Base-by-base conservation (phyloP, 2,888 invertebrate species). In the Hypolimnas misippus region DNA sequence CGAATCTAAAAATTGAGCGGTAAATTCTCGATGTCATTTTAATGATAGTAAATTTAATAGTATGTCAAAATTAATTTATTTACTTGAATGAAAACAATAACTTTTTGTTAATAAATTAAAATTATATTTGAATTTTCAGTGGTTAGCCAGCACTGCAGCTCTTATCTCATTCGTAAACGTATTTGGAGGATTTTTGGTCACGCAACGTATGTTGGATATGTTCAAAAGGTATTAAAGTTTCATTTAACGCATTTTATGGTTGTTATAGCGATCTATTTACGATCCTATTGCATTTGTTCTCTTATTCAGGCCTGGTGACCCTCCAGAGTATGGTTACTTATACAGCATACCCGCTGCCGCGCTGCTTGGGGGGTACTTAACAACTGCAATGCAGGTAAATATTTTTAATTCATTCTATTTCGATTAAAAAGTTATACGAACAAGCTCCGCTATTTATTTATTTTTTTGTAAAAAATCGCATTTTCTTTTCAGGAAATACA, bases 131-230 rank as follows among this genome's bases (percentile, higher is more conserved):
- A 31, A 35, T 64, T 83, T 83, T 21, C 86, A 96, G 94, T 90
- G 93, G 70, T 87, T 98, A 75, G 97, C 97, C 14, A 96, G 97
- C 59, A 89, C 95, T 1, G 97, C 97, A 6, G 96, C 97, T 10
- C 96, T 97, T 74, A 95, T 98, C 70, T 97, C 97, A 3, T 96
- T 97, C 80, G 95, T 98, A 68, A 98, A 98, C 92, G 96, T 98
- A 55, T 97, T 96, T 73, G 97, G 98, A 70, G 98, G 98, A 57
- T 98, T 98, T 85, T 85, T 97, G 49, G 97, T 98, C 65, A 98
- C 98, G 0, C 96, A 97, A 87, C 93, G 97, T 68, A 98, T 98
- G 97, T 92, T 98, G 83, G 97, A 97, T 83, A 98, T 98, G 97
- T 98, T 97, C 88, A 96, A 95, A 84, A 93, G 95, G 94, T 94